These are phyloP conservation scores for Hippopotamus amphibius DNA, from an alignment of 2,113 vertebrate species.

Conservation along the genomic window DNA sequence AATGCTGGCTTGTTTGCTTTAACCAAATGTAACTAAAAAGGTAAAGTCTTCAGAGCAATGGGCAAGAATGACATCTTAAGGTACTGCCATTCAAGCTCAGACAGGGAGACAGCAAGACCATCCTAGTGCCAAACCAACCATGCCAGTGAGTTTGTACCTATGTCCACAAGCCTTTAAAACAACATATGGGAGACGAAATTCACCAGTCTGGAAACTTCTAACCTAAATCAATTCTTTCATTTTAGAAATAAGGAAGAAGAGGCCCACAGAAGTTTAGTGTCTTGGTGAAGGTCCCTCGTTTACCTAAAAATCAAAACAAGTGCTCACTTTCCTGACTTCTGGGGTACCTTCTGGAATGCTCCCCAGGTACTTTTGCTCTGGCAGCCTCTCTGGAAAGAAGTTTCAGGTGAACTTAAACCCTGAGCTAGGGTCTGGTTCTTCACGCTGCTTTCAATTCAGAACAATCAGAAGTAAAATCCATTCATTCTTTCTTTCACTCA, in stretches of 20 bases:
- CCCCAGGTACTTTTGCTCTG: neutral
- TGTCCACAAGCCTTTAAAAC: rapidly evolving
- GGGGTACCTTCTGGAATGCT: neutral
- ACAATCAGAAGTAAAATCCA: neutral
- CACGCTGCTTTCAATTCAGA: neutral
- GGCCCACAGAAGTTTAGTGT: neutral
- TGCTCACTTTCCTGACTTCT: neutral
- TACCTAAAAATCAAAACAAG: neutral
- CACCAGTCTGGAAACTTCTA: neutral
- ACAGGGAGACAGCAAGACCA: neutral
- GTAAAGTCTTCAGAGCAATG: neutral
- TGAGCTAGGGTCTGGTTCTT: neutral
- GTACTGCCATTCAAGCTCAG: rapidly evolving
- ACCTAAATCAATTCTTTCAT: neutral
- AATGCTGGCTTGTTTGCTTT: neutral
- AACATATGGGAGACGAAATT: neutral
- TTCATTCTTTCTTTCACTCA: neutral
- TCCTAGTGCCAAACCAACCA: neutral
- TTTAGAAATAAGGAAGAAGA: neutral
- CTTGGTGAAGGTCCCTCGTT: neutral
- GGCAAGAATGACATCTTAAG: neutral
- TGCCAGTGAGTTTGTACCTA: neutral
- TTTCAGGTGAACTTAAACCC: neutral
- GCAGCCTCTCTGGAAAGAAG: neutral
- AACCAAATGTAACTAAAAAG: neutral